Base-by-base conservation (phyloP, 2,888 invertebrate genomes). In the Drosophila cyrtoloma region DNA sequence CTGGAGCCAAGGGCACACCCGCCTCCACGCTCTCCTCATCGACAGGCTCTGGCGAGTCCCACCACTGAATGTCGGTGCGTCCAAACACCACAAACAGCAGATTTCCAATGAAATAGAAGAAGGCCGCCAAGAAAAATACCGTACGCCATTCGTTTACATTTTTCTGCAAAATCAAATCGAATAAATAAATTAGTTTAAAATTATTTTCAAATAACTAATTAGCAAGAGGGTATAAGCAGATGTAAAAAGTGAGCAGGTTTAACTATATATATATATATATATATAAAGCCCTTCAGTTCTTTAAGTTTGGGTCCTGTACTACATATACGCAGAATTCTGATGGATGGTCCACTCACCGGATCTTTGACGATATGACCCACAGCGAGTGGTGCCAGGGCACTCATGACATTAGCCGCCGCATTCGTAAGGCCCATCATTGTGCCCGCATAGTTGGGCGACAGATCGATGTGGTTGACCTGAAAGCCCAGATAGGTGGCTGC, bases 371-470 rank as follows among this genome's bases (percentile, higher is more conserved):
- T 95, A 7, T 95, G 89, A 3, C 96, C 96, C 0, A 96, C 96
- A 22, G 96, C 94, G 9, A 97, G 93, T 0, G 97, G 97, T 0
- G 97, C 97, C 79, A 97, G 92, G 61, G 97, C 96, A 57, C 97
- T 96, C 93, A 96, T 96, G n/a, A 97, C 94, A 90, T 96, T 97
- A 0, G 97, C 96, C 1, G 95, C 94, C 5, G 96, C 96, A 92
- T 97, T 97, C 1, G 97, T 97, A 79, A 97, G 95, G 5, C 97
- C 97, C 97, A 97, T 97, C 86, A 97, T 93, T 0, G 96, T 96
- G 47, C 97, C 97, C 7, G 97, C 96, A 92, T 96, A 97, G 92
- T 96, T 97, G 0, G 97, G 97, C 7, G 97, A 96, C 61, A 98
- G 94, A 94, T 98, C 97, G 82, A 98, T 96, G 89, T 97, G 97